Evolutionary conservation across 2,797 vertebrate genomes (phyloP).

Genomic region (Anguilla obscura): DNA sequence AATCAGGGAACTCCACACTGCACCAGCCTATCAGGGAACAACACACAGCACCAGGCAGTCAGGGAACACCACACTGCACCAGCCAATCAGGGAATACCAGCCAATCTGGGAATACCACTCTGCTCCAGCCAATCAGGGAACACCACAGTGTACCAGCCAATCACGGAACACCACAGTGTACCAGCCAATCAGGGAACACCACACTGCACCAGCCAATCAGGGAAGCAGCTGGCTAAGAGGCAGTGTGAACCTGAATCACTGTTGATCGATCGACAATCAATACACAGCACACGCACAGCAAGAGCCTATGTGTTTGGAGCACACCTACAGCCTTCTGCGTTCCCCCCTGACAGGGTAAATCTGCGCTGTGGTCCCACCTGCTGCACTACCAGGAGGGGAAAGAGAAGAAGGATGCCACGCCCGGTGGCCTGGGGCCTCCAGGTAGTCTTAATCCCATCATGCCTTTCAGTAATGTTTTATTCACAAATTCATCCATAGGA

Average conservation of each 20-base stretch:
- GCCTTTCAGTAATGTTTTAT: neutral
- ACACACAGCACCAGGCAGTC: too few species aligned
- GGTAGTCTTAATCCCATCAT: conserved; percentile 65
- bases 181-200: too few species aligned
- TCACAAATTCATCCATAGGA: neutral
- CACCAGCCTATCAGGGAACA: too few species aligned
- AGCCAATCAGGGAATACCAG: neutral
- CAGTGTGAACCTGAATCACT: neutral
- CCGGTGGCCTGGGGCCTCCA: conserved; percentile 84
- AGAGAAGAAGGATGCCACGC: conserved; percentile 85
- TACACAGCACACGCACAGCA: neutral
- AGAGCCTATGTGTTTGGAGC: neutral
- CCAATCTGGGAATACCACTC: neutral
- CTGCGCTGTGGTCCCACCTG: conserved; percentile 96
- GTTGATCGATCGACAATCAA: neutral
- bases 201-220: neutral
- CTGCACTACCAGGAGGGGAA: conserved; percentile 94
- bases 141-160: too few species aligned
- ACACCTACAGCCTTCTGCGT: neutral
- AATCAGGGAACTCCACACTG: neutral
- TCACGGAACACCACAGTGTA: too few species aligned
- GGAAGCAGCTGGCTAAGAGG: neutral
- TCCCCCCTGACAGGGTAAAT: conserved; percentile 82
- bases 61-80: neutral
- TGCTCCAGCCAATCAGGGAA: neutral